phyloP scores from a whole-genome alignment of 1,140 invertebrate species.

The Cydia fagiglandana region DNA sequence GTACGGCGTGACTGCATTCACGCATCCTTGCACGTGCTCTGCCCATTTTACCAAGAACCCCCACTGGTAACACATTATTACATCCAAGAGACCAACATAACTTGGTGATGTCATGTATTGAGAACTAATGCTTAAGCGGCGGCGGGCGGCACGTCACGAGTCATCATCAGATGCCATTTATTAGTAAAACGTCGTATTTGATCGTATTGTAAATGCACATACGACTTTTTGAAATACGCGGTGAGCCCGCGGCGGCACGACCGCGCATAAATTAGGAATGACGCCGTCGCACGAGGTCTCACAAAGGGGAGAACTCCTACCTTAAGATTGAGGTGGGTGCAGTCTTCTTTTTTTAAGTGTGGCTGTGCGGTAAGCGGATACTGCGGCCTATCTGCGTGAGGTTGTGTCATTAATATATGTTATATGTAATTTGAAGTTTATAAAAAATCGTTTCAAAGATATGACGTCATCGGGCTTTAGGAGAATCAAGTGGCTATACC shows the following conservation, averaged over 20 bases:
- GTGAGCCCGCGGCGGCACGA: constrained; percentile 48
- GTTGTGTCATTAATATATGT: too few relatives aligned
- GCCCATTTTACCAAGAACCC: constrained; percentile 40
- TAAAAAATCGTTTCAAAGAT: too few relatives aligned
- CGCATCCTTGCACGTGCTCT: constrained; percentile 52
- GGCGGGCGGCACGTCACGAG: constrained; percentile 50
- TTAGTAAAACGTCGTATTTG: background rate
- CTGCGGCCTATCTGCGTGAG: too few relatives aligned
- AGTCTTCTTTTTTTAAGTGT: background rate
- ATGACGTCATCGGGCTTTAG: too few relatives aligned
- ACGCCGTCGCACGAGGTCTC: constrained; percentile 35
- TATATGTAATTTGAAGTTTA: too few relatives aligned
- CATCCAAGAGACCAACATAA: background rate
- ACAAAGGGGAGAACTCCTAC: constrained; percentile 19
- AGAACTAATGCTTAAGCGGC: constrained; percentile 55
- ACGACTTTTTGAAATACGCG: background rate
- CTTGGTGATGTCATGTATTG: constrained; percentile 19
- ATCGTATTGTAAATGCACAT: background rate
- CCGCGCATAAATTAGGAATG: constrained; percentile 58
- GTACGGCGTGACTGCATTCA: constrained; percentile 51
- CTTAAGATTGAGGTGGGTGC: background rate
- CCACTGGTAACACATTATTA: background rate
- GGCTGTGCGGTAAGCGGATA: too few relatives aligned
- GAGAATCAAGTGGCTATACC: too few relatives aligned
- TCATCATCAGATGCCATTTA: constrained; percentile 34